Evolutionary conservation across 2,797 vertebrate genomes (phyloP), one percentile per base, ranked within the genome.

Genomic region (Sebastes elongatus): DNA sequence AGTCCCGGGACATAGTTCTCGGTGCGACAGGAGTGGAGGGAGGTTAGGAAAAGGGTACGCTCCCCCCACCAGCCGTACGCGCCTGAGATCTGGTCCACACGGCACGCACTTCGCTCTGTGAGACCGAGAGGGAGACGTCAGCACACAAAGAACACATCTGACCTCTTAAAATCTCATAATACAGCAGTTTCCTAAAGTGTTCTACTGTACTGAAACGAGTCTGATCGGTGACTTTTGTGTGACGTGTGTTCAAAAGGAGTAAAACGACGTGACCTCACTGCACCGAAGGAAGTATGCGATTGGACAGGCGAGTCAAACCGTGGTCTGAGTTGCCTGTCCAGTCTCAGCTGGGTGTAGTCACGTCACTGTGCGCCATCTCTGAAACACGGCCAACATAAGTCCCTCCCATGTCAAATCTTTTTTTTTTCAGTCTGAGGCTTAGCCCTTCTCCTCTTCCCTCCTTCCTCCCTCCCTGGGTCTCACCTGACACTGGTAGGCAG

Each of bases 1-100:
- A 98, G 96, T 94, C 97, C 97, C 71, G 97, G 97, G 91, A 97
- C 94, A 95, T 97, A 97, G 95, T 97, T 97, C 93, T 97, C 96
- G 84, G 95, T 97, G 92, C 97, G 95, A 85, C 97, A 98, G 93
- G 90, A 96, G 88, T 96, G 96, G 93, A 98, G 94, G 91, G 97
- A 96, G 69, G 96, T 97, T 90, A 98, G 95, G 71, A 98, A 98
- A 94, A 96, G 96, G 68, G 97, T 97, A 74, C 94, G 95, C 71
- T 97, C 96, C 86, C 97, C 97, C 97, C 97, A 98, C 97, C 97
- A 98, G 95, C 97, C 97, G 69, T 97, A 97, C 35, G 97, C 97
- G 88, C 97, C 97, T 2, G 97, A 98, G 93, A 98, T 97, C 96
- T 97, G 97, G 94, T 97, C 97, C 94, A 98, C 97, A 76, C 95